Base-by-base conservation (phyloP, 2,797 vertebrate genomes). In the Discoglossus pictus region DNA sequence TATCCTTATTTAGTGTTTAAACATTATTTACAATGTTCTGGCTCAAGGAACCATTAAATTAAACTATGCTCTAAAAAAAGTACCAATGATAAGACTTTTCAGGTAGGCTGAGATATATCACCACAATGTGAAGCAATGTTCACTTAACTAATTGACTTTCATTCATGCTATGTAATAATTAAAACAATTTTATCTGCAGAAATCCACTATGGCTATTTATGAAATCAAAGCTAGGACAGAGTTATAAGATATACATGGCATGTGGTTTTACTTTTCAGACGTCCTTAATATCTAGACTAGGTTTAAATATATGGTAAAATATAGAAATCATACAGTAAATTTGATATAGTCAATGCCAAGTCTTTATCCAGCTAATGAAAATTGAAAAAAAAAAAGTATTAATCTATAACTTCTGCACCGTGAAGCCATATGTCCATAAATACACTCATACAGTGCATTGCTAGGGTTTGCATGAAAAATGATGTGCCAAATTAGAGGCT, bases 41-140 rank as follows among this genome's bases (percentile, higher is more conserved):
- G 23, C 46, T 50, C 23, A 50, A 50, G 12, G 23, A 50, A 50
- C 46, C 46, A 27, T 50, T 50, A 25, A 50, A 50, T 50, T 13
- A 12, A 13, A 13, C 7, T 50, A 21, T 50, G n/a, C 23, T 27
- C 10, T 13, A 50, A 20, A 50, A 9, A 50, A 8, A 13, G 21
- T 23, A 27, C 21, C 46, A 47, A 11, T 21, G 10, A 5, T 8
- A 17, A 7, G 9, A 17, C 16, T n/a, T n/a, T n/a, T n/a, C n/a
- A n/a, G n/a, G 24, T 50, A 50, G 46, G 46, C 46, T 50, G 27
- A 50, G n/a, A 50, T 50, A 21, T 50, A 50, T 50, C 23, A 25
- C n/a, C n/a, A n/a, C n/a, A n/a, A n/a, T n/a, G n/a, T n/a, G 13
- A 23, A 23, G 46, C 24, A 50, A 50, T 50, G 46, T 25, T 50